Conservation (phyloP, 2,113 vertebrate genomes). For the Sander lucioperca region DNA sequence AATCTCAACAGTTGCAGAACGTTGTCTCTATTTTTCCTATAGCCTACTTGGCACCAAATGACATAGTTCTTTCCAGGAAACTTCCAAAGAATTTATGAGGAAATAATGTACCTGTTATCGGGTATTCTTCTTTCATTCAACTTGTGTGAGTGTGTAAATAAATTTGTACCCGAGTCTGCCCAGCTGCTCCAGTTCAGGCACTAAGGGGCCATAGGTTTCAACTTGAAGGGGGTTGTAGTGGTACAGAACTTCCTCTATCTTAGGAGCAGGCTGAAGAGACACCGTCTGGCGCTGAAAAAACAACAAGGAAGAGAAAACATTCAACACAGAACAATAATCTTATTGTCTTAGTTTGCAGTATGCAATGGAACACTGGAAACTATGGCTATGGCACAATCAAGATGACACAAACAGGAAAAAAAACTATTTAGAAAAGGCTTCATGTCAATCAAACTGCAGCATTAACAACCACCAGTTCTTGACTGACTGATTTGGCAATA, state of each 20-base stretch:
- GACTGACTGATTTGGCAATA: conserved; percentile 69
- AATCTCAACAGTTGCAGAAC: neutral
- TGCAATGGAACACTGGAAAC: conserved; percentile 22
- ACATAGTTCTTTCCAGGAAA: conserved; percentile 3
- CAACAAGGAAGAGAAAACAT: conserved; percentile 3
- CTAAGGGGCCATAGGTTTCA: conserved; percentile 89
- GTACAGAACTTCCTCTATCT: conserved; percentile 90
- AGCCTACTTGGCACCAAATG: neutral
- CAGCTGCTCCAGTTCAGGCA: conserved; percentile 91
- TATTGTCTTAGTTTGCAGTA: conserved; percentile 44
- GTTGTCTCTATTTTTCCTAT: neutral
- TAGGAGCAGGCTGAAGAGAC: conserved; percentile 89
- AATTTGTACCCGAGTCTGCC: conserved; percentile 89
- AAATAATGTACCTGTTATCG: neutral
- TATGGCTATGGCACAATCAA: conserved; percentile 8
- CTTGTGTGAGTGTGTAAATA: conserved; percentile 29
- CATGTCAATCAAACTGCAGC: conserved; percentile 55
- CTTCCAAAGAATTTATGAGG: neutral
- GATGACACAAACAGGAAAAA: conserved; percentile 28
- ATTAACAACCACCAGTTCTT: conserved; percentile 39
- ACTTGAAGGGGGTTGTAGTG: conserved; percentile 89
- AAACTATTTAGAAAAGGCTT: conserved; percentile 24
- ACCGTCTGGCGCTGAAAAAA: conserved; percentile 90
- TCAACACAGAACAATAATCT: conserved; percentile 44
- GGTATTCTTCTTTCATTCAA: neutral